Percentiles rank a stretch among this genome's conserved stretches.
Conservation (phyloP, 2,797 vertebrate genomes). For the Ciconia nigra region DNA sequence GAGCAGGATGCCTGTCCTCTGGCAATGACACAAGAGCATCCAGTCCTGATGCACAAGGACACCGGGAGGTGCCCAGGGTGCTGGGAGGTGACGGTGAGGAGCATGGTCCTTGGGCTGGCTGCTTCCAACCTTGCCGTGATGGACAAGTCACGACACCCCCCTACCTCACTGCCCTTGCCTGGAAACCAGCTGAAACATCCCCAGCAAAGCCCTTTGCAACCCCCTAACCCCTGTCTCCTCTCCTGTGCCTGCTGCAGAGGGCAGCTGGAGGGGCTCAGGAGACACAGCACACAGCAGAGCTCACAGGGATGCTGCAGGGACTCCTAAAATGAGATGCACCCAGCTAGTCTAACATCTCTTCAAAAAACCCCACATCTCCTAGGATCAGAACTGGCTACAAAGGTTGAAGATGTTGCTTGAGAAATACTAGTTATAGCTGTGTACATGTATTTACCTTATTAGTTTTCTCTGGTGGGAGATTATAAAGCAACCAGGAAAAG, state of each 20-base stretch:
- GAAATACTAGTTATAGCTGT: not conserved
- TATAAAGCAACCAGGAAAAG: not conserved
- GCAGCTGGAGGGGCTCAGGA: not conserved
- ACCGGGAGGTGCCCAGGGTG: not conserved
- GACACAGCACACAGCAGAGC: not conserved
- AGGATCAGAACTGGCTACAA: not conserved
- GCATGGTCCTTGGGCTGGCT: not conserved
- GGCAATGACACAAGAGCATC: not conserved
- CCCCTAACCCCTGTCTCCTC: not conserved
- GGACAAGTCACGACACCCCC: not conserved
- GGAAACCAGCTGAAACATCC: not conserved
- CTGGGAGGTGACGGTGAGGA: not conserved
- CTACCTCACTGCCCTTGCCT: not conserved
- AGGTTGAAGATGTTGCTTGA: not conserved
- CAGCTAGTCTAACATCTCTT: not conserved
- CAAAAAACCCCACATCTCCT: fast-evolving
- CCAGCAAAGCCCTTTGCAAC: not conserved
- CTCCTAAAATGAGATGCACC: not conserved
- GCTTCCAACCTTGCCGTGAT: not conserved
- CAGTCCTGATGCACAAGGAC: not conserved
- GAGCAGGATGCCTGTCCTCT: not conserved
- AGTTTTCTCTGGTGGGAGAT: not conserved
- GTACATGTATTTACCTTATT: not conserved
- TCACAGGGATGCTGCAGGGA: not conserved
- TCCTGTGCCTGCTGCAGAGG: not conserved